Percentiles rank a stretch among this genome's conserved stretches.
Evolutionary conservation across 2,888 invertebrate genomes (phyloP).

Genomic region (Cheilosia pagana): DNA sequence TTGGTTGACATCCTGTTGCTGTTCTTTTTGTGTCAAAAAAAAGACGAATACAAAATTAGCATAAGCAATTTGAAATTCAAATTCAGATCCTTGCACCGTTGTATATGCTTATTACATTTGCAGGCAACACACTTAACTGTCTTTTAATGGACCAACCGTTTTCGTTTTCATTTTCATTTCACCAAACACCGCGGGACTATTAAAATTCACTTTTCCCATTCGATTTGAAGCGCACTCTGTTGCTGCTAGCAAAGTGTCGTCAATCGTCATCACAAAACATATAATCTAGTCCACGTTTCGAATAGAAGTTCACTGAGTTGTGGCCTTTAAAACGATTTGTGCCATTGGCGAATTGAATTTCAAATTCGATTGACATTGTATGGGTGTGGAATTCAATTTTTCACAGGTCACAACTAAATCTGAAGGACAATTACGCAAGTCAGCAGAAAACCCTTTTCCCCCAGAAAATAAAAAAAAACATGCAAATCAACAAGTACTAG

Average conservation of each 20-base stretch:
- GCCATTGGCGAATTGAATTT: conserved; percentile 36
- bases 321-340: conserved; percentile 15
- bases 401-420: conserved; percentile 34
- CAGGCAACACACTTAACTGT: conserved; percentile 28
- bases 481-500: conserved; percentile 62
- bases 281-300: neutral
- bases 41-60: conserved; percentile 46
- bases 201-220: conserved; percentile 37
- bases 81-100: conserved; percentile 43
- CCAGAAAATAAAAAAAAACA: neutral
- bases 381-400: conserved; percentile 4
- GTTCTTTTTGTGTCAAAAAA: neutral
- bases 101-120: conserved; percentile 36
- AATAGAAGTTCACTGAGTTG: conserved; percentile 18
- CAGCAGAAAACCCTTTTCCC: neutral
- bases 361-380: conserved; percentile 29
- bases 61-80: conserved; percentile 65
- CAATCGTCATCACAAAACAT: neutral
- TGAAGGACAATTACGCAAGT: conserved; percentile 20
- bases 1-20: conserved; percentile 52
- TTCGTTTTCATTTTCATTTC: conserved; percentile 26
- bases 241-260: neutral
- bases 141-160: conserved; percentile 51
- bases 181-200: conserved; percentile 11
- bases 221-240: neutral